phyloP scores from a whole-genome alignment of 2,888 invertebrate genomes.

The Drosophila anomalata region DNA sequence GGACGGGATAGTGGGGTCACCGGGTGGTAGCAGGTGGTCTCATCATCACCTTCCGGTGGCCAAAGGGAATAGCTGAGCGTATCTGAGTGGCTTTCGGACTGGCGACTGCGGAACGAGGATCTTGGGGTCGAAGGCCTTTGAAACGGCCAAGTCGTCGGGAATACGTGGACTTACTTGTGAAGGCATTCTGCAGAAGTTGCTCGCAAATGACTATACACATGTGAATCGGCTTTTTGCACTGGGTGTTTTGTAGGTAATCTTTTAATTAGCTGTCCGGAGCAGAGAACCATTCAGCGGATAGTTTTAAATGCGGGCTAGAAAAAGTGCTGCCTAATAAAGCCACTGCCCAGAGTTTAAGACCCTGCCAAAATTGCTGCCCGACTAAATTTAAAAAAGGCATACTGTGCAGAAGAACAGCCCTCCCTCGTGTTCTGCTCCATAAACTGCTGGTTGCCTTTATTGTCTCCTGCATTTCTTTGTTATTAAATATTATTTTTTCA shows the following conservation, averaged over 20 bases:
- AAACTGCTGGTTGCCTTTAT: constrained; percentile 41
- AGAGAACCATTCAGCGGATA: neutral
- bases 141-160: neutral
- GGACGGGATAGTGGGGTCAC: constrained; percentile 33
- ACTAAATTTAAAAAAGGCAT: constrained; percentile 16
- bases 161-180: constrained; percentile 1
- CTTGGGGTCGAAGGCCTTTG: constrained; percentile 36
- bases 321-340: neutral
- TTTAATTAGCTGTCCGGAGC: neutral
- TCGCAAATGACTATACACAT: neutral
- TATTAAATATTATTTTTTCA: constrained; percentile 69
- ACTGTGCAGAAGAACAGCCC: neutral
- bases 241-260: neutral
- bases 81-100: constrained; percentile 31
- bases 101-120: constrained; percentile 30
- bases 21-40: constrained; percentile 17
- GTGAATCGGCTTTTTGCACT: too few species aligned
- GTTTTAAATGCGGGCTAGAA: neutral
- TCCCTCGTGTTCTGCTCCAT: constrained; percentile 7
- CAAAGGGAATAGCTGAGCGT: constrained; percentile 38
- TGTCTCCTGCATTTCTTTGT: constrained; percentile 69
- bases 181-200: neutral
- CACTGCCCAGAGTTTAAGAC: constrained; percentile 1
- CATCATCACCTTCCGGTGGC: constrained; percentile 31
- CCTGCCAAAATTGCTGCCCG: constrained; percentile 2